Evolutionary conservation across 2,797 vertebrate genomes (phyloP).

Genomic region (Pseudotriccus pelzelni): DNA sequence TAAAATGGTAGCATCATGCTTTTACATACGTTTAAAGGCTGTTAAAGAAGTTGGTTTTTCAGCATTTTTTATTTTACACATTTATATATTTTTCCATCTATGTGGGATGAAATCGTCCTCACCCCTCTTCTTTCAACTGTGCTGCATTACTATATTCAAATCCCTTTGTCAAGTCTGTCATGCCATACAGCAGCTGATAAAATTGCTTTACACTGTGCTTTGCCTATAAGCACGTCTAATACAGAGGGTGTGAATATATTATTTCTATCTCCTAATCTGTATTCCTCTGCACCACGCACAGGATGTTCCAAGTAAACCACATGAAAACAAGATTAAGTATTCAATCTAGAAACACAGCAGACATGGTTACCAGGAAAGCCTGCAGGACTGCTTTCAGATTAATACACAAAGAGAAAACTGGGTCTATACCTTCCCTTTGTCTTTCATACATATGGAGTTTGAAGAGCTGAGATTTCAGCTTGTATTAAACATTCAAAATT

Average conservation of each 20-base stretch:
- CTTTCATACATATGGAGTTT: not conserved
- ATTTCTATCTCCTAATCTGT: conserved; percentile 35
- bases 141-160: not conserved
- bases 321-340: conserved; percentile 51
- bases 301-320: conserved; percentile 53
- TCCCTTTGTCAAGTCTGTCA: not conserved
- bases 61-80: not conserved
- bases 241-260: not conserved
- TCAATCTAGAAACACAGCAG: not conserved
- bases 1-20: not conserved
- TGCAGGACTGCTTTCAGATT: conserved; percentile 5
- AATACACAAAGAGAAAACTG: not conserved
- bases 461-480: not conserved
- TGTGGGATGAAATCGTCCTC: not conserved
- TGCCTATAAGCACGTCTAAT: not conserved
- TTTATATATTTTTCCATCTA: not conserved
- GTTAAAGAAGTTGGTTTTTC: not conserved
- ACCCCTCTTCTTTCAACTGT: not conserved
- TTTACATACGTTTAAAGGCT: not conserved
- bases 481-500: not conserved
- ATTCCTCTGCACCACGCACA: conserved; percentile 4
- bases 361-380: conserved; percentile 6
- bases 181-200: not conserved
- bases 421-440: not conserved
- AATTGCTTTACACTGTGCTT: not conserved